Evolutionary conservation across 1,140 invertebrate species (phyloP), one percentile per base, ranked within the genome.

Genomic region (Campoletis sonorensis): DNA sequence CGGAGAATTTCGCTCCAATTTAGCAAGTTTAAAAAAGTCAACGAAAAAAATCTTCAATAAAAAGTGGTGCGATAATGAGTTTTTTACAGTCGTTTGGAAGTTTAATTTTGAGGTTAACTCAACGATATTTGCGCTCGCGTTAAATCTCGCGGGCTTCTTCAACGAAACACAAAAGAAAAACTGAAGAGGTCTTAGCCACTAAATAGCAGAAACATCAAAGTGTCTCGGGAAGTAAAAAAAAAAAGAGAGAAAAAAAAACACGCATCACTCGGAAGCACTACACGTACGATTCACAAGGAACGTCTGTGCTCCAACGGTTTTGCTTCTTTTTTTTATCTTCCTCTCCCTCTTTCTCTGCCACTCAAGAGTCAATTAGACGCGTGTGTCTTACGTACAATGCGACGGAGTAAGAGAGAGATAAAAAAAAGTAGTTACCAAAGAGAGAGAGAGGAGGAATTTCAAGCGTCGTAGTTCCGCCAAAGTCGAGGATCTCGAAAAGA

Each of bases 361-460:
- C 58, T 81, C 51, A 26, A 73, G 64, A 77, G 77, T 70, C 76
- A 84, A 84, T 83, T 84, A 84, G 83, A 81, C 76, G 64, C 67
- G 77, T 51, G 67, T 51, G 51, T 73, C n/a, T 18, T 73, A 51
- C 71, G 71, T 73, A 73, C 71, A 72, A 72, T 72, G 70, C 70
- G 70, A 33, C n/a, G n/a, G n/a, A n/a, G n/a, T n/a, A n/a, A n/a
- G n/a, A 70, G 30, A 33, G 7, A 33, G 30, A 33, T 2, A 18
- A 27, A 33, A 33, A 70, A 70, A n/a, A 54, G 49, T 54, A 54
- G 49, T 54, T 11, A 37, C 30, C 3, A 33, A 7, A 4, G 30
- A 33, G 3, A 73, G 37, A n/a, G 45, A 40, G 13, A 16, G 61
- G 61, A 67, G 61, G 61, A 23, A 23, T 67, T n/a, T 67, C 61